Evolutionary conservation across 2,797 vertebrate genomes (phyloP).

Genomic region (Xenopus petersii): DNA sequence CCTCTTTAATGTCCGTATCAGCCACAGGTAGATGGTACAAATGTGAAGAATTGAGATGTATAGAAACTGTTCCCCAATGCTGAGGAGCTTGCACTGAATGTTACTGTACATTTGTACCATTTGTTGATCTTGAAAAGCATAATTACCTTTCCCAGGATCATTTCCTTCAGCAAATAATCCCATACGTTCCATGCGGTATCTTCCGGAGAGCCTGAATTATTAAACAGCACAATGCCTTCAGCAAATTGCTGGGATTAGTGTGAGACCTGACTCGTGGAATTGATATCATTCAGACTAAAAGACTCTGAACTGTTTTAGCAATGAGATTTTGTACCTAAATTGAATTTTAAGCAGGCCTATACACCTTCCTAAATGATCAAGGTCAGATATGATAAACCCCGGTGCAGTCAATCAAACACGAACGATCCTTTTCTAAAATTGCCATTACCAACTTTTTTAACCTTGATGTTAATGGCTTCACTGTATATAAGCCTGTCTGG

Average conservation of each 20-base stretch:
- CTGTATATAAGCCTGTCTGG: too few relatives aligned
- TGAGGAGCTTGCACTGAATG: neutral
- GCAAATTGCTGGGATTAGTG: conserved; percentile 25
- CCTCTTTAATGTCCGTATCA: too few relatives aligned
- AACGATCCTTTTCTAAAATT: too few relatives aligned
- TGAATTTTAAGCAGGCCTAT: neutral
- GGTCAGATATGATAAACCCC: neutral
- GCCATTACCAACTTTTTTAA: too few relatives aligned
- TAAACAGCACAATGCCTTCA: conserved; percentile 21
- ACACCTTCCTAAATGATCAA: neutral
- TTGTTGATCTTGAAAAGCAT: conserved; percentile 27
- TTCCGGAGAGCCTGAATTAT: conserved; percentile 28
- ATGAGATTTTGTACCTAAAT: neutral
- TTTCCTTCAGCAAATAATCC: conserved; percentile 26
- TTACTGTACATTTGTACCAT: neutral
- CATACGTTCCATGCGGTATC: conserved; percentile 7
- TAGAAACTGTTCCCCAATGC: neutral
- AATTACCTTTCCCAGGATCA: conserved; percentile 31
- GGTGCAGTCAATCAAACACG: too few relatives aligned
- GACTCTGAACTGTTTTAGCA: neutral
- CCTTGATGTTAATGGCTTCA: too few relatives aligned
- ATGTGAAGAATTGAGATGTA: too few relatives aligned
- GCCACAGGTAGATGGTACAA: too few relatives aligned
- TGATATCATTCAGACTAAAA: conserved; percentile 1
- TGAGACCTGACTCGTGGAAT: conserved; percentile 3